Evolutionary conservation across 2,113 vertebrate species (phyloP).

Genomic region (Monopterus albus): DNA sequence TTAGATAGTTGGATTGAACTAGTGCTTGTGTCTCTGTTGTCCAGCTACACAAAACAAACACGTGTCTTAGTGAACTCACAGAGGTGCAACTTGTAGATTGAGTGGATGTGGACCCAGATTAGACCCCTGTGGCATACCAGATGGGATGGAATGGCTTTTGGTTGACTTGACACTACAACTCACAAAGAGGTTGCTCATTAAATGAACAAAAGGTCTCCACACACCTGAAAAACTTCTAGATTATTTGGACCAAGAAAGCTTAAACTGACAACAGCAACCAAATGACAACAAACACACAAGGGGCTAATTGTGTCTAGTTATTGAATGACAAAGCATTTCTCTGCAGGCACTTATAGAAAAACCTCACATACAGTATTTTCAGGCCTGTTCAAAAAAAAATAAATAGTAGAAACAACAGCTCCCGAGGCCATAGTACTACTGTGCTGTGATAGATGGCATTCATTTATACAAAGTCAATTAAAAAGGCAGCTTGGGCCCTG

Average conservation of each 20-base stretch:
- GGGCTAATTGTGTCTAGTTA: not conserved
- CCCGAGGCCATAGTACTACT: too few species aligned
- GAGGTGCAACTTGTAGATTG: not conserved
- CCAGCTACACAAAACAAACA: not conserved
- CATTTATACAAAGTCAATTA: conserved; percentile 11
- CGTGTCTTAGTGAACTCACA: not conserved
- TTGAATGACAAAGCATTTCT: not conserved
- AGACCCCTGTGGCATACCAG: conserved; percentile 8
- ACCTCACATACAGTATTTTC: not conserved
- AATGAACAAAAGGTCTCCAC: too few species aligned
- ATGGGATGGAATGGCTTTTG: not conserved
- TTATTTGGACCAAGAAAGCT: too few species aligned
- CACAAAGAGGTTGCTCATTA: too few species aligned
- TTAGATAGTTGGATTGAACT: not conserved
- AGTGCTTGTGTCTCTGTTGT: not conserved
- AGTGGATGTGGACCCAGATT: not conserved
- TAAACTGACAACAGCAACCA: not conserved
- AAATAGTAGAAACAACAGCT: not conserved
- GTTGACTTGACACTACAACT: too few species aligned
- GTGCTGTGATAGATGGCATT: not conserved
- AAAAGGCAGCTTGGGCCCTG: conserved; percentile 1
- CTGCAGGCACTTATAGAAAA: not conserved
- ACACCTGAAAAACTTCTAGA: too few species aligned
- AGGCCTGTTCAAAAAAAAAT: too few species aligned
- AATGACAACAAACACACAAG: not conserved